A percentile compares a stretch with the other conserved stretches of the same genome.
phyloP scores from a whole-genome alignment of 2,113 vertebrate genomes.

The Passer domesticus region DNA sequence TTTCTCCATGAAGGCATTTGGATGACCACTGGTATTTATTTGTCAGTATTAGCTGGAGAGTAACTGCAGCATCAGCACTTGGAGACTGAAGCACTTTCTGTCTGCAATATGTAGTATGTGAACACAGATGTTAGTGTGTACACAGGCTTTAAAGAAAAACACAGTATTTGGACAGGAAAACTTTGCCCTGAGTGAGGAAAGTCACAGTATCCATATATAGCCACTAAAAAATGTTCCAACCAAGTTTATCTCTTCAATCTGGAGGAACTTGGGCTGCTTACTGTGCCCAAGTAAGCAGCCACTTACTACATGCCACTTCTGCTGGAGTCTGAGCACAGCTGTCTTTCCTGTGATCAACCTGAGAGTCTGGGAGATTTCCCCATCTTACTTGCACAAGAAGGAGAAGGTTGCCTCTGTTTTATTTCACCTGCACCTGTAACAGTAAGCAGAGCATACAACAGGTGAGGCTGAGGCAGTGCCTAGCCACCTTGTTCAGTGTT shows the following conservation, averaged over 20 bases:
- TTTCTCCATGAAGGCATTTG: background rate
- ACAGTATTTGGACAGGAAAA: background rate
- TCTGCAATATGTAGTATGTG: background rate
- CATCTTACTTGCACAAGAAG: background rate
- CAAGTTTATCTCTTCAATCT: background rate
- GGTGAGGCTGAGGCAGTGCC: background rate
- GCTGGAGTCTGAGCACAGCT: background rate
- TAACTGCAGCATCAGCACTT: background rate
- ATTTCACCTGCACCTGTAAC: background rate
- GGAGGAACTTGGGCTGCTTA: background rate
- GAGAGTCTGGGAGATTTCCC: background rate
- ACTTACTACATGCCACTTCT: background rate
- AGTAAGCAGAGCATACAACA: background rate
- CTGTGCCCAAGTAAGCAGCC: background rate
- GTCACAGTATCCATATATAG: background rate
- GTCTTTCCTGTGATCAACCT: background rate
- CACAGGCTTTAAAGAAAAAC: background rate
- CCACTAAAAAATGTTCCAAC: background rate
- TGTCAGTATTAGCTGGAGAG: background rate
- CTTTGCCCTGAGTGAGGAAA: background rate
- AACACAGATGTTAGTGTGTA: background rate
- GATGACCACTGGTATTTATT: background rate
- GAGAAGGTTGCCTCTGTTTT: background rate
- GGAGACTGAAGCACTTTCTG: background rate
- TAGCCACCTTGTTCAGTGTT: background rate